Conservation (phyloP, 2,113 vertebrate species). For the Hyperopisus bebe region DNA sequence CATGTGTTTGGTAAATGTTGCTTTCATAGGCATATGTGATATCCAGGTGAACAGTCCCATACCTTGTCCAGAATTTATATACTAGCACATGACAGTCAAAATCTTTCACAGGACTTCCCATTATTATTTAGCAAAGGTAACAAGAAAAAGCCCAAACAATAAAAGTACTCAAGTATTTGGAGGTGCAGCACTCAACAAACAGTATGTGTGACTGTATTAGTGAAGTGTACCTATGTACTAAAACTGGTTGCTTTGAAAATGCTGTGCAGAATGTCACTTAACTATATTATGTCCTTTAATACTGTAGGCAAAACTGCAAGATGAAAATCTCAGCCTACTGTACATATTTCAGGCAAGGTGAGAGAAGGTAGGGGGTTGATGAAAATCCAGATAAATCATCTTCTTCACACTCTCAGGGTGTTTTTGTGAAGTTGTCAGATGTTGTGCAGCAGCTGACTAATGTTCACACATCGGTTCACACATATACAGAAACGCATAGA, state of each 20-base stretch:
- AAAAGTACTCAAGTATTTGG: background rate
- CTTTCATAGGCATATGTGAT: background rate
- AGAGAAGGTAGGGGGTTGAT: background rate
- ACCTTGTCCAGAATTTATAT: background rate
- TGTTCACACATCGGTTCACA: background rate
- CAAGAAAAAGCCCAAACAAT: background rate
- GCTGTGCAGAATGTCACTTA: background rate
- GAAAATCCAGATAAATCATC: background rate
- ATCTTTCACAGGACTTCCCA: background rate
- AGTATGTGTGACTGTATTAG: background rate
- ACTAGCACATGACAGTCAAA: background rate
- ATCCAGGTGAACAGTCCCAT: background rate
- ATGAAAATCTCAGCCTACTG: background rate
- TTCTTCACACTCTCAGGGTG: background rate
- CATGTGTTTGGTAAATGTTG: background rate
- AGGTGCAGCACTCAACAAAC: background rate
- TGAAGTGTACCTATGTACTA: background rate
- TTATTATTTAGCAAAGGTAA: background rate
- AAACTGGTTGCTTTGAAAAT: background rate
- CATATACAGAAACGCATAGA: constrained; percentile 2
- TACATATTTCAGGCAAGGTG: background rate
- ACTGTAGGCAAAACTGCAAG: background rate
- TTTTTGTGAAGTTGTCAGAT: background rate
- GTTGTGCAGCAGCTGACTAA: background rate
- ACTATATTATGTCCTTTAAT: background rate